Evolutionary conservation across 2,888 invertebrate genomes (phyloP).

Genomic region (Ellobium chinense): DNA sequence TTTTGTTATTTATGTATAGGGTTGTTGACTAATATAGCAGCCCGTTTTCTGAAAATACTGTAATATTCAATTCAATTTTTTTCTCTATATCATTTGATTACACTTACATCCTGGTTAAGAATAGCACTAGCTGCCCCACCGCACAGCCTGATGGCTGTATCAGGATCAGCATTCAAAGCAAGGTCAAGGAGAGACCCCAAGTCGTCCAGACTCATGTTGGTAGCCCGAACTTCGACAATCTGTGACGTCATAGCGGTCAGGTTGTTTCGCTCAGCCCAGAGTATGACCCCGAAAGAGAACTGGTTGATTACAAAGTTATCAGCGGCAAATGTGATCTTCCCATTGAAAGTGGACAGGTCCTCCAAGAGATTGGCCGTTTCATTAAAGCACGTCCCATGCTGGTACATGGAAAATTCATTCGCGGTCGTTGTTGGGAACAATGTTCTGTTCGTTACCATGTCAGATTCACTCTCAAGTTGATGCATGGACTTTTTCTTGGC

Average conservation of each 20-base stretch:
- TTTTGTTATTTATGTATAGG: no score
- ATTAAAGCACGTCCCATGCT: slow-evolving; percentile 62
- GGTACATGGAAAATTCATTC: slow-evolving; percentile 63
- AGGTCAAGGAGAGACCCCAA: slow-evolving; percentile 54
- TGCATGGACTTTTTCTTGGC: slow-evolving; percentile 39
- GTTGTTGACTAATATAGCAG: no score
- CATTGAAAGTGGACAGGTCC: slow-evolving; percentile 58
- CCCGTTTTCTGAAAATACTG: no score
- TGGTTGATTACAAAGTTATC: slow-evolving; percentile 59
- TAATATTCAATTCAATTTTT: no score
- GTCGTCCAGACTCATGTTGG: slow-evolving; percentile 54
- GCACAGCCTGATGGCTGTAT: slow-evolving; percentile 55
- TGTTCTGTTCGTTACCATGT: slow-evolving; percentile 56
- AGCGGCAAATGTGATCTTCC: slow-evolving; percentile 64
- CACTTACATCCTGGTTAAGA: slow-evolving; percentile 52
- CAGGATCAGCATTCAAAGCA: slow-evolving; percentile 55
- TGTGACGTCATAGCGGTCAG: slow-evolving; percentile 51
- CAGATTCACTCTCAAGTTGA: slow-evolving; percentile 52
- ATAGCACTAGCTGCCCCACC: slow-evolving; percentile 55
- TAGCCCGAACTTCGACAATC: slow-evolving; percentile 56
- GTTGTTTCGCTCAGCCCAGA: slow-evolving; percentile 66
- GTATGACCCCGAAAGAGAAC: slow-evolving; percentile 62
- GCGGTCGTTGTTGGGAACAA: slow-evolving; percentile 59
- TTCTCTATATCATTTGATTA: no score
- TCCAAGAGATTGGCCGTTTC: slow-evolving; percentile 49